Evolutionary conservation across 2,888 invertebrate genomes (phyloP).

Genomic region (Neoaliturus tenellus): DNA sequence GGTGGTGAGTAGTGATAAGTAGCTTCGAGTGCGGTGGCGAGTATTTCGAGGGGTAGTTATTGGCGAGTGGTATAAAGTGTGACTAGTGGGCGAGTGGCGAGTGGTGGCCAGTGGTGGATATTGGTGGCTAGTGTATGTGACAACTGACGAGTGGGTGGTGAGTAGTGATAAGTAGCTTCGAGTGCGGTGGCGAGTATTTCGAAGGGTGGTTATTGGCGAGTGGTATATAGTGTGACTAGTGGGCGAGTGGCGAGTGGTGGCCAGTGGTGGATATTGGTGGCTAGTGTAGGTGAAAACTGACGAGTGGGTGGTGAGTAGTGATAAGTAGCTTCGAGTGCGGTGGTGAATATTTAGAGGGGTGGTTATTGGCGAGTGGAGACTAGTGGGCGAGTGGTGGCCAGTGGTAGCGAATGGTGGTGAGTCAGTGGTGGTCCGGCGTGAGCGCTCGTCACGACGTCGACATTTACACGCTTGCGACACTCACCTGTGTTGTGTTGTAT

Average conservation of each 20-base stretch:
- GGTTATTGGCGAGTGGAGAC: not conserved
- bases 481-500: slow-evolving; percentile 38
- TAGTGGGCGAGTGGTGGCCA: not conserved
- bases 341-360: not conserved
- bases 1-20: not conserved
- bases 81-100: not conserved
- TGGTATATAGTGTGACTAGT: not conserved
- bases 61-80: not conserved
- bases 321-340: not conserved
- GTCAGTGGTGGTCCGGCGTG: slow-evolving; percentile 3
- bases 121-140: not conserved
- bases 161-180: not conserved
- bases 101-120: not conserved
- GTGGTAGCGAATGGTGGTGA: no score
- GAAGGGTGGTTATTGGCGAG: not conserved
- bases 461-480: slow-evolving; percentile 49
- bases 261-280: not conserved
- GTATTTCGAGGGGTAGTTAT: not conserved
- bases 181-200: not conserved
- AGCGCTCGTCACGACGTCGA: slow-evolving; percentile 41
- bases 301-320: not conserved
- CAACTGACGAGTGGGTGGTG: not conserved
- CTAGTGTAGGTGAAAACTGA: not conserved
- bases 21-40: no score
- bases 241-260: not conserved